A percentile compares a stretch with the other conserved stretches of the same genome.
phyloP scores from a whole-genome alignment of 2,113 vertebrate genomes.

The Tetraodon nigroviridis region DNA sequence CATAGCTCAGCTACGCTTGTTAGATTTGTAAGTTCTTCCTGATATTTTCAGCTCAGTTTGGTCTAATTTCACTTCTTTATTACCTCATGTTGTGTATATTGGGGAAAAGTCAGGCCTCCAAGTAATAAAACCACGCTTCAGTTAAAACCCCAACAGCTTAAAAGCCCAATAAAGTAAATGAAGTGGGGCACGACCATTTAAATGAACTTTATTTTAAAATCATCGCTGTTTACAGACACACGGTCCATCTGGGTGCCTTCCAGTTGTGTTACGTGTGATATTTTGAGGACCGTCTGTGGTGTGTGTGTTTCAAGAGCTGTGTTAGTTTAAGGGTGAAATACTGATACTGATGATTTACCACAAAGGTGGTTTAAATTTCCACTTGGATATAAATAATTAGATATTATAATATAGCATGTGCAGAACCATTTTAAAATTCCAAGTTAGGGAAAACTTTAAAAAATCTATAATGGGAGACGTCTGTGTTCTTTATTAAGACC shows the following conservation, averaged over 20 bases:
- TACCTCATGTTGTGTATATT: constrained; percentile 42
- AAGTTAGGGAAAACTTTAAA: not conserved
- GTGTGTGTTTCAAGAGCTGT: not conserved
- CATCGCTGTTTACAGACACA: constrained; percentile 30
- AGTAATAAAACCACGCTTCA: constrained; percentile 49
- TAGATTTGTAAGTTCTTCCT: not conserved
- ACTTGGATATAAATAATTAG: not conserved
- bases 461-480: not conserved
- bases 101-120: constrained; percentile 20
- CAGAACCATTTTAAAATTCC: not conserved
- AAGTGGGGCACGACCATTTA: constrained; percentile 29
- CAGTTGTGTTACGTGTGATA: not conserved
- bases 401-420: not conserved
- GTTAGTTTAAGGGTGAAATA: constrained; percentile 25
- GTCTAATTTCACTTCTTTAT: constrained; percentile 17
- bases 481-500: not conserved
- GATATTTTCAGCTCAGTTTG: not conserved
- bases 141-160: constrained; percentile 46
- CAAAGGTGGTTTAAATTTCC: constrained; percentile 9
- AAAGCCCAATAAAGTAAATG: constrained; percentile 50
- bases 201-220: constrained; percentile 46
- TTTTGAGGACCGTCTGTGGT: not conserved
- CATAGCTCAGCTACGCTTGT: not conserved
- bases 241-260: constrained; percentile 16
- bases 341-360: constrained; percentile 25